Evolutionary conservation across 1,140 invertebrate genomes (phyloP).

Genomic region (Oreohelix idahoensis): DNA sequence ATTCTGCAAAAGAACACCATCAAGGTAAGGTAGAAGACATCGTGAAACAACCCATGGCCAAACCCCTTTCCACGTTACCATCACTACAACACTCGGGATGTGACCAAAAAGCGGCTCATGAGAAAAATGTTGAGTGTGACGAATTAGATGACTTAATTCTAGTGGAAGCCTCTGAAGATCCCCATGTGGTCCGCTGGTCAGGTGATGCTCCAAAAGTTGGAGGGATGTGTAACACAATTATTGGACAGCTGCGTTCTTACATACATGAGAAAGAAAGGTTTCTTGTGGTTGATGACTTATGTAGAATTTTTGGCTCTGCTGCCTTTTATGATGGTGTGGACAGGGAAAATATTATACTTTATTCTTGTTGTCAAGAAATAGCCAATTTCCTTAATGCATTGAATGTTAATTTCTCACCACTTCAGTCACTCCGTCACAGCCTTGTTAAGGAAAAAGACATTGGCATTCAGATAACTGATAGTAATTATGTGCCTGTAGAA

Average conservation of each 20-base stretch:
- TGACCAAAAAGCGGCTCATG: slow-evolving; percentile 2
- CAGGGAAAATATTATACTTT: slow-evolving; percentile 25
- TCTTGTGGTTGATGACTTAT: slow-evolving; percentile 27
- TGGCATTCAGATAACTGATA: slow-evolving; percentile 15
- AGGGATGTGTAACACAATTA: slow-evolving; percentile 21
- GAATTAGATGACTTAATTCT: slow-evolving; percentile 15
- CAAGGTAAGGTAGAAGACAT: background rate
- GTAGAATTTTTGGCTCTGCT: background rate
- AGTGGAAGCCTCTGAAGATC: slow-evolving; percentile 17
- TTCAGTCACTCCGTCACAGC: background rate
- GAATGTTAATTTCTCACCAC: background rate
- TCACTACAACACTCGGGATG: background rate
- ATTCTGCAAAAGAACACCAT: no score
- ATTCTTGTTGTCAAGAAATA: slow-evolving; percentile 28
- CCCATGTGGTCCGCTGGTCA: slow-evolving; percentile 1
- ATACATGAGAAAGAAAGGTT: slow-evolving; percentile 3
- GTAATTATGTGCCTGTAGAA: background rate
- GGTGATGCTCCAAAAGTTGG: slow-evolving; percentile 17
- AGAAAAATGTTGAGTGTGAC: background rate
- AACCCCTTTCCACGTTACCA: background rate
- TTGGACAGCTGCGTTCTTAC: slow-evolving; percentile 29
- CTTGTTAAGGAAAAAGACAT: slow-evolving; percentile 36
- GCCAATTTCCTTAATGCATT: slow-evolving; percentile 12
- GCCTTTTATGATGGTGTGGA: slow-evolving; percentile 26
- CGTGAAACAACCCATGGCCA: background rate